Evolutionary conservation across 2,888 invertebrate species (phyloP), one percentile per base, ranked within the genome.

Genomic region (Microctonus brassicae): DNA sequence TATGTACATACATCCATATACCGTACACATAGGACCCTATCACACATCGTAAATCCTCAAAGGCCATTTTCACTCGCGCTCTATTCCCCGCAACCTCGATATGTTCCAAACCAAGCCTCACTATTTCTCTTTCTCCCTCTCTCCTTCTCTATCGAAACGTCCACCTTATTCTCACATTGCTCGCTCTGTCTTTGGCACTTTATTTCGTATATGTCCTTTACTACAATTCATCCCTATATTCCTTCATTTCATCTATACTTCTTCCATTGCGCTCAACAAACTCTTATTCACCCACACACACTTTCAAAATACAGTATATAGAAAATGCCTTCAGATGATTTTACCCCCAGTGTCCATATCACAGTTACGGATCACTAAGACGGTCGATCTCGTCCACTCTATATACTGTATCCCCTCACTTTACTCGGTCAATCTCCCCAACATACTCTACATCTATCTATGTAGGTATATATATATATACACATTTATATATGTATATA

Each of bases 31-130:
- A n/a, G 2, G 47, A 9, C 72, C 76, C 76, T 78, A 78, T 78
- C 78, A 69, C 65, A 33, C 70, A 72, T 75, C 78, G 76, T 78
- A 78, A 78, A 78, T 78, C 72, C 71, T 76, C 69, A 39, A 55
- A 69, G 73, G 73, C 77, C 74, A 76, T 74, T 78, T 75, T 76
- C 75, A 69, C 70, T 76, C 73, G 42, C 57, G 63, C 66, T 55
- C 69, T 34, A 36, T 55, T 33, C 62, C 60, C 70, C 39, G 29
- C 65, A 68, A 47, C 58, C 39, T 67, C 57, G 34, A 69, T 52
- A 57, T 52, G 57, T 65, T 75, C 33, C 36, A 70, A 42, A 11
- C 63, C 52, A 33, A 42, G 10, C 70, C 74, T n/a, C n/a, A n/a
- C n/a, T n/a, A n/a, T n/a, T n/a, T n/a, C n/a, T n/a, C n/a, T n/a